Base-by-base conservation (phyloP, 2,113 vertebrate genomes). In the Morone chrysops region DNA sequence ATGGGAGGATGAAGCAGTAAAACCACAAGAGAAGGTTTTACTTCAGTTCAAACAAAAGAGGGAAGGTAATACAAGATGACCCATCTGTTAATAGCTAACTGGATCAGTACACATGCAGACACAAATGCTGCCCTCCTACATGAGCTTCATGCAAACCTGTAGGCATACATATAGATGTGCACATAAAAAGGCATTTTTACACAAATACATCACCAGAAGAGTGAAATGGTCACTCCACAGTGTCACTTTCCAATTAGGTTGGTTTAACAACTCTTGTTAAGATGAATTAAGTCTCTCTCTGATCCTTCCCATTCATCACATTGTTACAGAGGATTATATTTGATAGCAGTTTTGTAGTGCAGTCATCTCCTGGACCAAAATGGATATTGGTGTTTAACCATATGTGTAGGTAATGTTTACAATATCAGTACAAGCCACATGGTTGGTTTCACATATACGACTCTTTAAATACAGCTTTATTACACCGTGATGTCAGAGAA, bases 41-140 rank as follows among this genome's bases (percentile, higher is more conserved):
- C 70, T 84, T 81, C 38, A 77, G 75, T 45, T 78, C 70, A 84
- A 89, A 89, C 81, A 85, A 87, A 87, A 84, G 48, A 63, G 54
- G 67, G 1, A 62, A 77, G 75, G 75, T 87, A 78, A 88, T 62
- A 80, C 66, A 86, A 92, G 78, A 87, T 6, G 78, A 60, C 41
- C 80, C 56, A 8, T 80, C 85, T 89, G 89, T 92, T 88, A 92
- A 91, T 93, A 74, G 66, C 85, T 91, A 87, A 91, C 87, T 54
- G 68, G 61, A 69, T 84, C 66, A 31, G 81, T 40, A 11, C 70
- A 31, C 31, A 31, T 31, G 31, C 31, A 31, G 31, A 31, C 31
- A 82, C 56, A 61, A 57, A 79, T 14, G 54, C 38, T 25, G 47
- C 18, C 65, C 57, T 59, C 60, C 59, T 4, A 31, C 73, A 61